A percentile compares a stretch with the other conserved stretches of the same genome.
Conservation (phyloP, 2,113 vertebrate species). For the Hemibagrus wyckioides region DNA sequence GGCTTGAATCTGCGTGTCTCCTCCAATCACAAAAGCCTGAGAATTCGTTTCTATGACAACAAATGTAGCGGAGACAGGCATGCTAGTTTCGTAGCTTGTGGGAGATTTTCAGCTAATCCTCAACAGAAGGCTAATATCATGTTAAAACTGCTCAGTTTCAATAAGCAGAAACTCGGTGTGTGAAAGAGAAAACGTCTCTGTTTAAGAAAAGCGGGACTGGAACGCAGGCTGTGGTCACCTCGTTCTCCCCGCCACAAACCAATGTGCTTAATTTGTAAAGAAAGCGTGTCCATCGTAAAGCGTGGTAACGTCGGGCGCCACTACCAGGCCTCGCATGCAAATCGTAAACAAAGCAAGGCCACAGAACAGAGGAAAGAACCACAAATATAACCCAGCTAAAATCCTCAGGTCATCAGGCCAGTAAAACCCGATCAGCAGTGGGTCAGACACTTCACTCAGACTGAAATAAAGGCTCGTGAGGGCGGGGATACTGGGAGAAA, state of each 20-base stretch:
- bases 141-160: not conserved
- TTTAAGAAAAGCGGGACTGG: too few species aligned
- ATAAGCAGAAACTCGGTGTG: not conserved
- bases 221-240: too few species aligned
- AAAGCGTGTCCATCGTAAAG: not conserved
- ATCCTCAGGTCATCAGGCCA: not conserved
- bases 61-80: not conserved
- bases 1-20: not conserved
- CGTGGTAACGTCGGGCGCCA: not conserved
- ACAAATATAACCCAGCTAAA: not conserved
- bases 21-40: not conserved
- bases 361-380: not conserved
- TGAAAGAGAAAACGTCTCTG: not conserved
- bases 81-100: not conserved
- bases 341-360: not conserved
- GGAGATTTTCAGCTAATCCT: not conserved
- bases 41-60: not conserved
- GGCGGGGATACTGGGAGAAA: not conserved
- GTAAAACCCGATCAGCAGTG: too few species aligned
- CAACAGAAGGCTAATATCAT: not conserved
- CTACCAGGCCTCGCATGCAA: not conserved
- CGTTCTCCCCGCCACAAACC: not conserved
- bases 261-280: not conserved
- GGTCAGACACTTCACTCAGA: not conserved
- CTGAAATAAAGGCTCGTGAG: not conserved